These are phyloP conservation scores for Eriocheir sinensis DNA, from an alignment of 1,140 invertebrate species.

Conservation along the genomic window DNA sequence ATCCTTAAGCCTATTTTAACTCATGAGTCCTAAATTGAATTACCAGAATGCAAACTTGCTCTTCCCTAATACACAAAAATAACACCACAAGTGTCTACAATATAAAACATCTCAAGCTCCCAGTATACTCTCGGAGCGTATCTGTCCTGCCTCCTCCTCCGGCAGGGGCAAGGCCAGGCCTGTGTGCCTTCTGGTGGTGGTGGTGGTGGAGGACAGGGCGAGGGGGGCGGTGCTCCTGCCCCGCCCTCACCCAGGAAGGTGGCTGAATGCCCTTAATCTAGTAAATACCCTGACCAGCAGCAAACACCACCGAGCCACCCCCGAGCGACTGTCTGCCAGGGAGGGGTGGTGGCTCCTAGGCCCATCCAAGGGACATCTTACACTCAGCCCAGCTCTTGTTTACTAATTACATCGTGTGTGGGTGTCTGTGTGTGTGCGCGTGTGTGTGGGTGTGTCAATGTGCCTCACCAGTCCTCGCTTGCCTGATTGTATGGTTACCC, in stretches of 20 bases:
- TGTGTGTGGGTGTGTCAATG: background rate
- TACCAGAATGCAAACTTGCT: background rate
- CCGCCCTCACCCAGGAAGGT: background rate
- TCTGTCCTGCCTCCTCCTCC: background rate
- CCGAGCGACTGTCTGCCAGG: background rate
- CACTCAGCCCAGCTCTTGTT: background rate
- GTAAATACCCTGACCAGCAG: background rate
- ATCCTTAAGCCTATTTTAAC: background rate
- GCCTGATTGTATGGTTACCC: too few relatives aligned
- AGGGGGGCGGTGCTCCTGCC: background rate
- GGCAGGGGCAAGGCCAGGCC: background rate
- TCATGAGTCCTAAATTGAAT: conserved; percentile 28
- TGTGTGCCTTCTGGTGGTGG: background rate
- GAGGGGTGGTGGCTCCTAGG: too few relatives aligned
- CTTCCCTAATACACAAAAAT: background rate
- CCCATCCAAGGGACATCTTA: too few relatives aligned
- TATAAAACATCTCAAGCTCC: background rate
- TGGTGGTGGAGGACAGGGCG: background rate
- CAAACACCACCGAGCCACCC: background rate
- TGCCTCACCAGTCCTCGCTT: too few relatives aligned
- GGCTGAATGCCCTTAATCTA: background rate
- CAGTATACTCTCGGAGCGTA: background rate
- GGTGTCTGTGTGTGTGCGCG: background rate
- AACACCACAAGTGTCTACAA: background rate
- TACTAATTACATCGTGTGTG: conserved; percentile 1